These are phyloP conservation scores for Agrilus planipennis DNA, from an alignment of 1,140 invertebrate species.

Conservation along the genomic window DNA sequence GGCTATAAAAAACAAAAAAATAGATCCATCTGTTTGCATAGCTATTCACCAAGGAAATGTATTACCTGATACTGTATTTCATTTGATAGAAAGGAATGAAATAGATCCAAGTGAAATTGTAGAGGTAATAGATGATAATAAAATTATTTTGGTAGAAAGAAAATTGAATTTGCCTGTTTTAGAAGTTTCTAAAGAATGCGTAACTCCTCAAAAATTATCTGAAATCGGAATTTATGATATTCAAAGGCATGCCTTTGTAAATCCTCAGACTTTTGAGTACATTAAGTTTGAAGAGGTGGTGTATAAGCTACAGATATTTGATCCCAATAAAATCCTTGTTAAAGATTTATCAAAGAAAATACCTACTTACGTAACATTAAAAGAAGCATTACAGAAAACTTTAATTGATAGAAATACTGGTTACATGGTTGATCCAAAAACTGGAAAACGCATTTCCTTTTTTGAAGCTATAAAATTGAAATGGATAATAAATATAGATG, in stretches of 20 bases:
- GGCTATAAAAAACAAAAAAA: slow-evolving; percentile 59
- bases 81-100: slow-evolving; percentile 48
- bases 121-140: slow-evolving; percentile 43
- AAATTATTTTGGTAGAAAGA: slow-evolving; percentile 33
- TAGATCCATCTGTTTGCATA: slow-evolving; percentile 60
- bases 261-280: slow-evolving; percentile 60
- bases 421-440: slow-evolving; percentile 71
- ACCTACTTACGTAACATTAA: slow-evolving; percentile 55
- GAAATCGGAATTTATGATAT: slow-evolving; percentile 63
- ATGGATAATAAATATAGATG: slow-evolving; percentile 49
- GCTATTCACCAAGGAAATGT: slow-evolving; percentile 45
- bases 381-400: slow-evolving; percentile 58
- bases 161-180: slow-evolving; percentile 31
- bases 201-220: slow-evolving; percentile 53
- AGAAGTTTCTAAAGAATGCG: slow-evolving; percentile 42
- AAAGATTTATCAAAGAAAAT: slow-evolving; percentile 59
- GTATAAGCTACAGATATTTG: slow-evolving; percentile 57
- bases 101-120: slow-evolving; percentile 54
- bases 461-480: slow-evolving; percentile 68
- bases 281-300: slow-evolving; percentile 70
- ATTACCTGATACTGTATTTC: slow-evolving; percentile 46
- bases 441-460: slow-evolving; percentile 67
- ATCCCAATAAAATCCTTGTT: slow-evolving; percentile 63
- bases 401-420: slow-evolving; percentile 65
- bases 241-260: slow-evolving; percentile 59